Percentiles rank a stretch among this genome's conserved stretches.
Evolutionary conservation across 2,888 invertebrate species (phyloP).

Genomic region (Spialia ferax): DNA sequence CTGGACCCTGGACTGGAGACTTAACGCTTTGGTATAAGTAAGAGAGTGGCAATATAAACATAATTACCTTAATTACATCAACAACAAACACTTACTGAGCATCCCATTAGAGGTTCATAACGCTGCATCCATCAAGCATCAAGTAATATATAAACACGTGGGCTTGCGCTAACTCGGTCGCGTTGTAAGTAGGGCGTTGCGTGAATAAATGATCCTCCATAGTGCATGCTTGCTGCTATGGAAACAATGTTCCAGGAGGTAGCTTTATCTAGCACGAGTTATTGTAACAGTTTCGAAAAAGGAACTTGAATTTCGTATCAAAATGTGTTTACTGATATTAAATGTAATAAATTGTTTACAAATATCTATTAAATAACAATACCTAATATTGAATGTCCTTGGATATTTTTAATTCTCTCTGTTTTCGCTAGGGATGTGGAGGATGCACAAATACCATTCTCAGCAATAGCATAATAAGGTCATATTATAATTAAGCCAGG

Average conservation of each 20-base stretch:
- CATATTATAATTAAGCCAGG: no score
- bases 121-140: conserved; percentile 10
- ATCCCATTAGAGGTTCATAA: conserved; percentile 9
- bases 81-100: neutral
- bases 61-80: neutral
- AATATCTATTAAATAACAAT: no score
- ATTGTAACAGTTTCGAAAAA: conserved; percentile 4
- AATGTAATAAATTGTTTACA: no score
- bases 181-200: conserved; percentile 1
- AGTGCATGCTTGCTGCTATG: conserved; percentile 12
- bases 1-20: no score
- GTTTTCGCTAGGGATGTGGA: no score
- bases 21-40: no score
- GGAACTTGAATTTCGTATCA: neutral
- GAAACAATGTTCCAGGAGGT: conserved; percentile 4
- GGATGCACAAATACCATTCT: no score
- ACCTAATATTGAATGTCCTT: no score
- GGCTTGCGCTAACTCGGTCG: conserved; percentile 5
- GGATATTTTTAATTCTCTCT: no score
- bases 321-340: no score
- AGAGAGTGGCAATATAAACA: neutral
- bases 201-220: conserved; percentile 13
- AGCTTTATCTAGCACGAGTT: neutral
- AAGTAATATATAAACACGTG: conserved; percentile 5
- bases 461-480: no score